These are phyloP conservation scores for Psammodynastes pulverulentus DNA, from an alignment of 2,113 vertebrate species.

Conservation along the genomic window DNA sequence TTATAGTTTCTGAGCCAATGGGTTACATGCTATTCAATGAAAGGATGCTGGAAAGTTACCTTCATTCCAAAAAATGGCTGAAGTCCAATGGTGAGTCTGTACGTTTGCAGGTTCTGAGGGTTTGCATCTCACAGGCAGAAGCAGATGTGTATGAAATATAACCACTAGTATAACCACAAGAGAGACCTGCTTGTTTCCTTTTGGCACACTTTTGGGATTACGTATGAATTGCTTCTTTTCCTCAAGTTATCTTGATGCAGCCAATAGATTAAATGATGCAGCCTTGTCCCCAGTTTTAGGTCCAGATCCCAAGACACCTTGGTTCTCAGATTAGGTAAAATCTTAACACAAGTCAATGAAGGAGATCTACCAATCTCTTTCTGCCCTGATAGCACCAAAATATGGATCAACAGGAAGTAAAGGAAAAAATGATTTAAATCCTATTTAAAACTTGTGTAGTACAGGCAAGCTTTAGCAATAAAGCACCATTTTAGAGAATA, in stretches of 20 bases:
- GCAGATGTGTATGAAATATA: not conserved
- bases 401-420: not conserved
- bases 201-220: not conserved
- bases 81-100: constrained; percentile 72
- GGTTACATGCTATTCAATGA: constrained; percentile 80
- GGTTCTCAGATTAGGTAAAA: not conserved
- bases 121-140: not conserved
- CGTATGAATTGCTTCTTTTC: not conserved
- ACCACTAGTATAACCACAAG: not conserved
- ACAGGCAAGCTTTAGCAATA: not conserved
- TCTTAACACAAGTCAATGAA: not conserved
- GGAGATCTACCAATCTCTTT: not conserved
- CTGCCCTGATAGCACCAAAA: not conserved
- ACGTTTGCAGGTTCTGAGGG: not conserved
- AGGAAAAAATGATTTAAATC: not conserved
- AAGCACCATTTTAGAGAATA: not conserved
- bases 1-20: constrained; percentile 80
- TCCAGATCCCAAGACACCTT: not conserved
- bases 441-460: not conserved
- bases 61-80: constrained; percentile 78
- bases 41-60: constrained; percentile 74
- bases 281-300: not conserved
- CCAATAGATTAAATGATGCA: not conserved
- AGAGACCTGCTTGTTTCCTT: not conserved
- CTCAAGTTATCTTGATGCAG: not conserved